Evolutionary conservation across 2,113 vertebrate genomes (phyloP).

Genomic region (Eulacestoma nigropectus): DNA sequence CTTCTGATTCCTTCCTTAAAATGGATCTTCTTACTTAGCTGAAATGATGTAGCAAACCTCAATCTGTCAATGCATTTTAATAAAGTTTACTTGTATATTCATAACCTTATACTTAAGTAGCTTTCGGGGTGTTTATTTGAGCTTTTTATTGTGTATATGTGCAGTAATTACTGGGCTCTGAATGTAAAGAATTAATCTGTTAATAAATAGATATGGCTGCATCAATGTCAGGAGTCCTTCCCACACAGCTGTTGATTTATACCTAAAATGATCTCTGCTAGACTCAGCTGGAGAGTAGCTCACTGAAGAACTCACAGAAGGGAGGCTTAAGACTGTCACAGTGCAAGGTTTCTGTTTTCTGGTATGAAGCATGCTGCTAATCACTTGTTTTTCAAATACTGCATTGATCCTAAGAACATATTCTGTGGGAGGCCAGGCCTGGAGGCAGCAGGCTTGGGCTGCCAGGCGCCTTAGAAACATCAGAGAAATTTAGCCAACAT

Average conservation of each 20-base stretch:
- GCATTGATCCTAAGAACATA: neutral
- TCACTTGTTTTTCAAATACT: neutral
- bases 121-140: neutral
- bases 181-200: neutral
- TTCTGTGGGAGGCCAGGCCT: neutral
- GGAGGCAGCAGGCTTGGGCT: neutral
- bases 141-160: neutral
- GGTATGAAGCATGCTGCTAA: neutral
- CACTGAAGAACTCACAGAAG: neutral
- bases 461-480: neutral
- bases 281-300: neutral
- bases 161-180: neutral
- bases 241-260: neutral
- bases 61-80: neutral
- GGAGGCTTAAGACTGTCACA: neutral
- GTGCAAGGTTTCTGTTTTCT: neutral
- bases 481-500: neutral
- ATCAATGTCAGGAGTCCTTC: neutral
- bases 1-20: neutral
- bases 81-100: neutral
- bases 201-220: neutral
- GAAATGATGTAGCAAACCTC: neutral
- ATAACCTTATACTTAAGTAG: neutral
- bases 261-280: neutral
- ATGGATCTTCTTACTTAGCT: neutral